Base-by-base conservation (phyloP, 2,797 vertebrate genomes). In the Mallotus villosus region DNA sequence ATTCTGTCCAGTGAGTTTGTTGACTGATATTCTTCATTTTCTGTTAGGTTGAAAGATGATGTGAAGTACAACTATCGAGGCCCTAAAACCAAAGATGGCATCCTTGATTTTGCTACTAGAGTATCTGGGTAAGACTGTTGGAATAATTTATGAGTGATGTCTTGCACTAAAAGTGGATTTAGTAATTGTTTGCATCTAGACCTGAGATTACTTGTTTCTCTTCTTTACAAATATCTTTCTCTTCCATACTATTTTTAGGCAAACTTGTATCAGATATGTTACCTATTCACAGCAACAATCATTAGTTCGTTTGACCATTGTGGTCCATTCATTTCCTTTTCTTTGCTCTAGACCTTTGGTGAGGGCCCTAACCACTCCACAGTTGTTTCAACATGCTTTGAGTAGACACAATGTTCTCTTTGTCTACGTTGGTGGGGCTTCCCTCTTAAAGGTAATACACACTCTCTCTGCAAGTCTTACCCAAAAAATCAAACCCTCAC, bases 101-200 rank as follows among this genome's bases (percentile, higher is more conserved):
- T 99, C 76, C 85, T 98, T 87, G 96, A 96, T 37, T 99, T 98
- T 86, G 93, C 95, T 78, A 89, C 95, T 80, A 93, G 97, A 82
- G 93, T 98, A 1, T 91, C 93, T 73, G 97, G 97, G 97, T 98
- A 90, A 95, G 93, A 71, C 32, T 64, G 3, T n/a, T 55, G 16
- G 41, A 3, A 46, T 46, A 46, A 46, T 2, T 55, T n/a, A 55
- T n/a, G 51, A n/a, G 17, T 19, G 37, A 17, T 53, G 19, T 53
- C 16, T 17, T 17, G 51, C 19, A 17, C n/a, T 53, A 19, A 53
- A 53, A n/a, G 51, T 53, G 19, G 16, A n/a, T 4, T n/a, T 17
- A 55, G 27, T 2, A 12, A 41, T 41, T 12, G 8, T 41, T 41
- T 11, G 8, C 37, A 41, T 41, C 8, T 8, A 41, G 49, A 53